Percentiles rank a stretch among this genome's conserved stretches.
Conservation (phyloP, 1,140 invertebrate species). For the Pararge aegeria region DNA sequence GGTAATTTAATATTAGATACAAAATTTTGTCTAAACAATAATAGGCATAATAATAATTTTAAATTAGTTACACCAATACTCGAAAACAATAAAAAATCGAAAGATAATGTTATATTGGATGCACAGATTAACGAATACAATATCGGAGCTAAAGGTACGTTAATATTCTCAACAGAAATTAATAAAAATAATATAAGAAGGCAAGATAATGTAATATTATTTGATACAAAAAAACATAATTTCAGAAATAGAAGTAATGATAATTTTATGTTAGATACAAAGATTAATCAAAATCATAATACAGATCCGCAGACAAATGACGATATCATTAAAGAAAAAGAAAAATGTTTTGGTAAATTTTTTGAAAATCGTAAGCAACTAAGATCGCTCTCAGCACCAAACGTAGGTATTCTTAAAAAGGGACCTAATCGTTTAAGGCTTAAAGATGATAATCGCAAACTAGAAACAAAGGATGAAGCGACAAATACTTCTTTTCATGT, state of each 20-base stretch:
- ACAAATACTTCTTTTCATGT: slow-evolving; percentile 18
- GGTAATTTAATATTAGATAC: background rate
- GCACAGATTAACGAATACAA: background rate
- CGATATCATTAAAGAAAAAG: background rate
- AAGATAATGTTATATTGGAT: background rate
- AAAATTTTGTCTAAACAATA: background rate
- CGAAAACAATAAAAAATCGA: too few species aligned
- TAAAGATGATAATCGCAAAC: background rate
- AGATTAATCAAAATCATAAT: background rate
- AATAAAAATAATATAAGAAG: background rate
- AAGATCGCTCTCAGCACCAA: background rate
- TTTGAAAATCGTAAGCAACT: background rate
- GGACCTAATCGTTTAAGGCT: background rate
- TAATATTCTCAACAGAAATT: too few species aligned
- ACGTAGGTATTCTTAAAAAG: background rate
- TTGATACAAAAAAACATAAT: too few species aligned
- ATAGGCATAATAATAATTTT: background rate
- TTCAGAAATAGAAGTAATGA: too few species aligned
- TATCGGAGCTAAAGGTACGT: background rate
- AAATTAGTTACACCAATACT: background rate
- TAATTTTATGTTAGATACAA: background rate
- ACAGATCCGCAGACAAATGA: background rate
- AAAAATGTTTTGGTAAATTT: background rate
- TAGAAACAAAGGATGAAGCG: slow-evolving; percentile 11
- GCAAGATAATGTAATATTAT: too few species aligned